These are phyloP conservation scores for Epinephelus moara DNA, from an alignment of 2,113 vertebrate genomes.

Conservation along the genomic window DNA sequence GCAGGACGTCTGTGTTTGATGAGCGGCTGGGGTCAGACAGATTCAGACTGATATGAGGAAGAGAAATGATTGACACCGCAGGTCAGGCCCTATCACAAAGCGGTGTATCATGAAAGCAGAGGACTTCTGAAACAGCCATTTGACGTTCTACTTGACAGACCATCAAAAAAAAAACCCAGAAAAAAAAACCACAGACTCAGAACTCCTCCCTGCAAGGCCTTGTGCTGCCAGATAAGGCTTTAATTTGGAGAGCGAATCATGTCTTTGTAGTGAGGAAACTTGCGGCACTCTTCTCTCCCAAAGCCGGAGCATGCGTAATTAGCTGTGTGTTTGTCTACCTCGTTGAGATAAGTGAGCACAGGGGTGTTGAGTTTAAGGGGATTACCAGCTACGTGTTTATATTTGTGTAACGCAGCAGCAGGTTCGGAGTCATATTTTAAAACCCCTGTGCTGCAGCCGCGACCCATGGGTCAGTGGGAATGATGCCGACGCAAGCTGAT, in stretches of 20 bases:
- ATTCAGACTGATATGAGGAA: slow-evolving; percentile 41
- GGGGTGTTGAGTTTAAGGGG: slow-evolving; percentile 64
- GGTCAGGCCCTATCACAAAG: slow-evolving; percentile 60
- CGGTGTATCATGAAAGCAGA: slow-evolving; percentile 55
- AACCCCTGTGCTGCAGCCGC: slow-evolving; percentile 6
- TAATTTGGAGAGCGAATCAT: slow-evolving; percentile 64
- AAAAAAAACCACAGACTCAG: slow-evolving; percentile 28
- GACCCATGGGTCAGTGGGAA: slow-evolving; percentile 40
- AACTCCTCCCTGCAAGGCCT: slow-evolving; percentile 50
- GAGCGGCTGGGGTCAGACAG: slow-evolving; percentile 41
- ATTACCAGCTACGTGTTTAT: slow-evolving; percentile 70
- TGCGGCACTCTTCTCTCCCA: slow-evolving; percentile 51
- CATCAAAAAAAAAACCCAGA: slow-evolving; percentile 36
- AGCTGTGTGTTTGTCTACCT: slow-evolving; percentile 76
- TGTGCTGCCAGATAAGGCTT: slow-evolving; percentile 70
- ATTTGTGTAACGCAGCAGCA: slow-evolving; percentile 61
- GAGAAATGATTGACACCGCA: slow-evolving; percentile 63
- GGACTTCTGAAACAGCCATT: slow-evolving; percentile 63
- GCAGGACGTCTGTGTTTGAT: slow-evolving; percentile 37
- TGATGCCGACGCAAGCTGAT: slow-evolving; percentile 57
- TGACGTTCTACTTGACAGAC: slow-evolving; percentile 64
- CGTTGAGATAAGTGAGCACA: slow-evolving; percentile 65
- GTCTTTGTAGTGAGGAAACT: slow-evolving; percentile 64
- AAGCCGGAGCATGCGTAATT: slow-evolving; percentile 75
- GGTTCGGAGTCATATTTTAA: slow-evolving; percentile 38